phyloP scores from a whole-genome alignment of 2,888 invertebrate genomes.

The Acanthosepion esculentum region DNA sequence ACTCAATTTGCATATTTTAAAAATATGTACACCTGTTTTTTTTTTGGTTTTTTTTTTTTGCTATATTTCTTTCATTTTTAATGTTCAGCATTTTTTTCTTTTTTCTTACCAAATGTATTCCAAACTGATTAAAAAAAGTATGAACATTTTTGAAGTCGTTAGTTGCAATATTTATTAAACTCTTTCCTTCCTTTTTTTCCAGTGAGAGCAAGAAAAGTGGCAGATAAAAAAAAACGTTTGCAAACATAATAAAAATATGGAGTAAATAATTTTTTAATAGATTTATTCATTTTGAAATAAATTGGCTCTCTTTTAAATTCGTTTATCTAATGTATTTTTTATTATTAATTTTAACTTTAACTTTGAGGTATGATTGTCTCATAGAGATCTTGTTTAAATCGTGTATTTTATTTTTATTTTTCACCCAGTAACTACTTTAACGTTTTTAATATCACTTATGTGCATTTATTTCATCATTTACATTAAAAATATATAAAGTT shows the following conservation, averaged over 20 bases:
- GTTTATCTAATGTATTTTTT: neutral
- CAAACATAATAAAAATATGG: neutral
- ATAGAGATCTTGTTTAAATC: too few species aligned
- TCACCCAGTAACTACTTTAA: too few species aligned
- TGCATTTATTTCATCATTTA: too few species aligned
- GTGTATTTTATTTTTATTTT: too few species aligned
- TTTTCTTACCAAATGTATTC: conserved; percentile 33
- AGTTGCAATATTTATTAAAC: neutral
- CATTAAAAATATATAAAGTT: too few species aligned
- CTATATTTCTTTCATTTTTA: conserved; percentile 6
- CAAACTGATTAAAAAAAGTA: neutral
- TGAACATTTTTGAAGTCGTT: conserved; percentile 14
- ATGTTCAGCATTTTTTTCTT: neutral
- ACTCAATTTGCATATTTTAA: neutral
- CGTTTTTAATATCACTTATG: too few species aligned
- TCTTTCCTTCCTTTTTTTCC: neutral
- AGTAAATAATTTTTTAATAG: too few species aligned
- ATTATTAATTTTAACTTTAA: too few species aligned
- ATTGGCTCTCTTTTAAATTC: neutral
- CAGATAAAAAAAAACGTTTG: neutral
- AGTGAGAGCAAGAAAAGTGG: neutral
- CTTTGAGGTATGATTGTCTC: too few species aligned
- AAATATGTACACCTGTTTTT: conserved; percentile 5
- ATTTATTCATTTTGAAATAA: neutral
- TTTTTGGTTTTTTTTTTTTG: neutral